phyloP scores from a whole-genome alignment of 2,113 vertebrate species.

The Meles meles region DNA sequence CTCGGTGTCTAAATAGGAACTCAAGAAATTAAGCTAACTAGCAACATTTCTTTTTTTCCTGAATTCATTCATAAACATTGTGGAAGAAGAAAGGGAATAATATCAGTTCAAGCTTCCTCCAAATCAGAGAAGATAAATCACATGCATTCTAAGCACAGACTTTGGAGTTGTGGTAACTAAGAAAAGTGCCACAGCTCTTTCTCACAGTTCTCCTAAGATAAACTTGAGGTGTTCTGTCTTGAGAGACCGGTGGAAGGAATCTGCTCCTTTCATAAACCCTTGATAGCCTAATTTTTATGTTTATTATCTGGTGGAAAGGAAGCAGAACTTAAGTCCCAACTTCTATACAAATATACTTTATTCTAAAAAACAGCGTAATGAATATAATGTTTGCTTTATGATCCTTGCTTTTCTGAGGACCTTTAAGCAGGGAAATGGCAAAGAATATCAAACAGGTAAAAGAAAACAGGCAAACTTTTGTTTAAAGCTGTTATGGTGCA shows the following conservation, averaged over 20 bases:
- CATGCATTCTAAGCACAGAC: neutral
- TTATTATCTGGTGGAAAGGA: neutral
- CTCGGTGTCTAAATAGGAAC: neutral
- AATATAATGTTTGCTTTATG: neutral
- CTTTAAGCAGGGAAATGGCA: slow-evolving; percentile 6
- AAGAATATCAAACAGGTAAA: slow-evolving; percentile 17
- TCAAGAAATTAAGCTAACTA: neutral
- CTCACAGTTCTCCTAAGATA: neutral
- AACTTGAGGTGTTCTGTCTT: neutral
- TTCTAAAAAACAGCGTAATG: neutral
- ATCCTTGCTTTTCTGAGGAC: neutral
- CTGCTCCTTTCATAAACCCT: neutral
- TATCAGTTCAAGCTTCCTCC: neutral
- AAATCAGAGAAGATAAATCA: neutral
- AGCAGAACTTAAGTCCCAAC: neutral
- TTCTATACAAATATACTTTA: slow-evolving; percentile 23
- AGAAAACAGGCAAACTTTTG: neutral
- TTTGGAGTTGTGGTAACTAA: neutral
- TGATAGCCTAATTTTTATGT: neutral
- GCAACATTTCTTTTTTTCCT: neutral
- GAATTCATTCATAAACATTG: neutral
- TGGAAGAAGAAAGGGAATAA: neutral
- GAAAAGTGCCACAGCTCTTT: neutral
- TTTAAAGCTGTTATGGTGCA: slow-evolving; percentile 49
- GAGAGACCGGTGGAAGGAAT: neutral